Evolutionary conservation across 1,140 invertebrate genomes (phyloP).

Genomic region (Vanessa atalanta): DNA sequence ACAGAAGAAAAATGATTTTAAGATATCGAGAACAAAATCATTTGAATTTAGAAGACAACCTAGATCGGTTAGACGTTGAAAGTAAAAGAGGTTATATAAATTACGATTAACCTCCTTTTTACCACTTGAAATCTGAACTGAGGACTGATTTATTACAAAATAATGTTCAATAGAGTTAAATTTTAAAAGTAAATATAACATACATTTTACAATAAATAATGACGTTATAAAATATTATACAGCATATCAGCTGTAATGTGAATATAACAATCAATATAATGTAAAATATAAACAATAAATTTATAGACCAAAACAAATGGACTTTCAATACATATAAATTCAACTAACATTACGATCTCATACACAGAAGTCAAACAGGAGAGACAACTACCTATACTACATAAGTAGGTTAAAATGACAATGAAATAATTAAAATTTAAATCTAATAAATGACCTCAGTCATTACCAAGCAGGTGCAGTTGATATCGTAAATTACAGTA

Average conservation of each 20-base stretch:
- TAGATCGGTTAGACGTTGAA: constrained; percentile 1
- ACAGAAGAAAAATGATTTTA: too few relatives aligned
- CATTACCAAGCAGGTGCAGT: background rate
- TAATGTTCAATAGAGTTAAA: background rate
- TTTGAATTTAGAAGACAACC: constrained; percentile 6
- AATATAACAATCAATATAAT: background rate
- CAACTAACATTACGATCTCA: too few relatives aligned
- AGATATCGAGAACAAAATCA: background rate
- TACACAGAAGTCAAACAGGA: too few relatives aligned
- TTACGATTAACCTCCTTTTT: constrained; percentile 11
- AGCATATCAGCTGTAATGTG: too few relatives aligned
- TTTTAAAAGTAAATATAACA: background rate
- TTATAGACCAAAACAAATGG: background rate
- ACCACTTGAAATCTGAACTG: background rate
- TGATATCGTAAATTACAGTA: background rate
- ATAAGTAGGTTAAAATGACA: too few relatives aligned
- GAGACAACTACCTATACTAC: too few relatives aligned
- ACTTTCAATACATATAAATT: too few relatives aligned
- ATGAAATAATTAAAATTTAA: too few relatives aligned
- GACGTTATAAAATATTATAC: too few relatives aligned
- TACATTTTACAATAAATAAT: too few relatives aligned
- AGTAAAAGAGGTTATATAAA: constrained; percentile 15
- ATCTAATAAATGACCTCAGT: too few relatives aligned
- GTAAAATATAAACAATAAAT: background rate
- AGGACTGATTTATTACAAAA: background rate